phyloP scores from a whole-genome alignment of 2,888 invertebrate species.

The Osmoderma eremita region DNA sequence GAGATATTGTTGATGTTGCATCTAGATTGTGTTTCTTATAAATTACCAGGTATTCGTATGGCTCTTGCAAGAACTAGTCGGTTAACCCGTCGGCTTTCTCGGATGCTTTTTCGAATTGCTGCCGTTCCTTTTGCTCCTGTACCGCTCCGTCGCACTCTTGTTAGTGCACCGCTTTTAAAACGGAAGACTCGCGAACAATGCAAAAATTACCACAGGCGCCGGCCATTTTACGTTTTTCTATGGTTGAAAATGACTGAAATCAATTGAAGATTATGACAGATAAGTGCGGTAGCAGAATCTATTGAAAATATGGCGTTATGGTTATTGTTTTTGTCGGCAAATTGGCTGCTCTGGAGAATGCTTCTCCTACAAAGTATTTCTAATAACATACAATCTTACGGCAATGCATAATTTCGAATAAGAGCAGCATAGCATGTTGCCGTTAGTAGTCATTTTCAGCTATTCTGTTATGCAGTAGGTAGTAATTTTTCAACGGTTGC shows the following conservation, averaged over 20 bases:
- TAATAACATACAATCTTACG: slow-evolving; percentile 29
- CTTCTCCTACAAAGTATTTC: slow-evolving; percentile 21
- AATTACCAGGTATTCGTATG: slow-evolving; percentile 60
- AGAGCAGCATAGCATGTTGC: slow-evolving; percentile 9
- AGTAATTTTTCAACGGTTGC: slow-evolving; percentile 14
- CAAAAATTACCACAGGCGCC: slow-evolving; percentile 35
- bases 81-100: slow-evolving; percentile 56
- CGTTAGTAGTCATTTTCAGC: slow-evolving; percentile 8
- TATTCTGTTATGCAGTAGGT: slow-evolving; percentile 9
- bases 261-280: slow-evolving; percentile 34
- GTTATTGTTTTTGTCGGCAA: slow-evolving; percentile 28
- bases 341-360: slow-evolving; percentile 14
- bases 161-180: slow-evolving; percentile 30
- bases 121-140: slow-evolving; percentile 23
- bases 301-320: slow-evolving; percentile 33
- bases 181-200: slow-evolving; percentile 35
- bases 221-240: slow-evolving; percentile 30
- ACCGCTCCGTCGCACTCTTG: slow-evolving; percentile 22
- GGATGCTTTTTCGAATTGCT: slow-evolving; percentile 56
- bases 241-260: slow-evolving; percentile 31
- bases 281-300: slow-evolving; percentile 33
- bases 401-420: slow-evolving; percentile 19
- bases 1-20: slow-evolving; percentile 62
- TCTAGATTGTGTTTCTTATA: slow-evolving; percentile 62
- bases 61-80: slow-evolving; percentile 59